These are phyloP conservation scores for Pectinophora gossypiella DNA, from an alignment of 1,140 invertebrate species.

Conservation along the genomic window DNA sequence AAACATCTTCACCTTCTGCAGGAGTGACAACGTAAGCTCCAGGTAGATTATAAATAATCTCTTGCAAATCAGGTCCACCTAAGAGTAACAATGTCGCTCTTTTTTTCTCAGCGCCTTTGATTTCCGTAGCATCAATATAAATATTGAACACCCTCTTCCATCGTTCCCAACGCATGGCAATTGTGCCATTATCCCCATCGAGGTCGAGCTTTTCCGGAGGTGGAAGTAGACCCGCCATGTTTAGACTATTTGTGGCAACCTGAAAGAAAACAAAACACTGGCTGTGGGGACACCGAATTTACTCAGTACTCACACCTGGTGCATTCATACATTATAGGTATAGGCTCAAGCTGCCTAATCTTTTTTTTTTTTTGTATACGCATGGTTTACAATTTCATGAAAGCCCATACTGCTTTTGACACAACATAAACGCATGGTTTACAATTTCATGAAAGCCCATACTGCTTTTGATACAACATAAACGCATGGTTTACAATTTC, in stretches of 20 bases:
- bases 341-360: neutral
- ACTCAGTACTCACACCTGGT: neutral
- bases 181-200: constrained; percentile 1
- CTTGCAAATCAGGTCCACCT: constrained; percentile 20
- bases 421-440: no score
- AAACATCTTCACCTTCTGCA: constrained; percentile 12
- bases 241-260: neutral
- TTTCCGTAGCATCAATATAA: constrained; percentile 3
- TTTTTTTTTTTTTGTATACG: neutral
- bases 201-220: constrained; percentile 5
- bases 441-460: no score
- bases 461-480: no score
- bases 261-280: neutral
- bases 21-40: constrained; percentile 15
- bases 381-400: neutral
- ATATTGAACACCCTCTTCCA: constrained; percentile 4
- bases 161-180: constrained; percentile 3
- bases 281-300: neutral
- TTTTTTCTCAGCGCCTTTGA: constrained; percentile 11
- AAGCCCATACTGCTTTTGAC: neutral
- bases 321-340: neutral
- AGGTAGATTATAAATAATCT: constrained; percentile 23
- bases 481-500: no score
- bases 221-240: constrained; percentile 2
- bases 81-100: constrained; percentile 17